A percentile compares a stretch with the other conserved stretches of the same genome.
These are phyloP conservation scores for Bombyx mandarina DNA, from an alignment of 1,140 invertebrate species.

Conservation along the genomic window DNA sequence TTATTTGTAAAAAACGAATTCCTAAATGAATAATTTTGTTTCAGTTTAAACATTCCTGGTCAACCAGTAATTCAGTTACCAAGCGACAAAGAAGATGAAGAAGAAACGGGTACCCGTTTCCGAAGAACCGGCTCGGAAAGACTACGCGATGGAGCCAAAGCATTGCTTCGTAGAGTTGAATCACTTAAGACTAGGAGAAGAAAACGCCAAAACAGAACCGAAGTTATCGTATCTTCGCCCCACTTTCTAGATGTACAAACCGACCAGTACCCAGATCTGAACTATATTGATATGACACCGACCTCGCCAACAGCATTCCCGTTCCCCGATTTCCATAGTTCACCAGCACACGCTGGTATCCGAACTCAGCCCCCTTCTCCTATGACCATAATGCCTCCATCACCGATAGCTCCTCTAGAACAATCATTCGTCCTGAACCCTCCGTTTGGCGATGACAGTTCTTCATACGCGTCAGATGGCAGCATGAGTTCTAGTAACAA, in stretches of 20 bases:
- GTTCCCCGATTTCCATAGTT: constrained; percentile 54
- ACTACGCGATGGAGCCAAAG: constrained; percentile 86
- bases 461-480: constrained; percentile 79
- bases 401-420: constrained; percentile 72
- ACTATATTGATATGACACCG: constrained; percentile 82
- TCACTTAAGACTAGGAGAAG: constrained; percentile 83
- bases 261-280: constrained; percentile 81
- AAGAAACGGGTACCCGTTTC: constrained; percentile 70
- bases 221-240: constrained; percentile 80
- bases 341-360: constrained; percentile 52
- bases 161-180: constrained; percentile 84
- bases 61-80: constrained; percentile 58
- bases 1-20: no score
- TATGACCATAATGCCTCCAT: constrained; percentile 68
- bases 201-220: constrained; percentile 81
- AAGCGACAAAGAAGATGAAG: constrained; percentile 64
- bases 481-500: constrained; percentile 75
- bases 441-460: constrained; percentile 77
- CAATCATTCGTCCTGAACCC: constrained; percentile 67
- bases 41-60: constrained; percentile 59
- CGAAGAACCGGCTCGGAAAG: constrained; percentile 86
- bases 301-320: constrained; percentile 67
- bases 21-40: constrained; percentile 11
- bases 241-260: constrained; percentile 81
- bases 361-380: constrained; percentile 74